Evolutionary conservation across 2,113 vertebrate genomes (phyloP), one percentile per base, ranked within the genome.

Genomic region (Marmota flaviventris): DNA sequence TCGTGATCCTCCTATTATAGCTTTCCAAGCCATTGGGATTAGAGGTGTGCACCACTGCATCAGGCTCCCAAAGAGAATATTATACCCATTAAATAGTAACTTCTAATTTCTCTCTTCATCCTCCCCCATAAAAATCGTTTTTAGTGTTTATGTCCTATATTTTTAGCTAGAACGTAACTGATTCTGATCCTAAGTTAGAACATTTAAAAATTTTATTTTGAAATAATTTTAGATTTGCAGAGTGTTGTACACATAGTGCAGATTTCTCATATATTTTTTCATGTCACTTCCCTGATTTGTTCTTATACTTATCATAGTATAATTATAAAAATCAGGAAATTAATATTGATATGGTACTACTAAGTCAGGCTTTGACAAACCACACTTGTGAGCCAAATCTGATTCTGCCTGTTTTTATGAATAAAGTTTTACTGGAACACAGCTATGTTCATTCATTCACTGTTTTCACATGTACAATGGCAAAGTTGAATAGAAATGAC

Each of bases 161-260:
- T 82, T 94, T 39, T 69, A 61, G 48, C 63, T 93, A 76, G 29
- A 93, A 25, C 3, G 82, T 48, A 86, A 18, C 14, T 56, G n/a
- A 70, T 91, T 87, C 16, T 97, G 10, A 83, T 87, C 13, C 91
- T 5, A 83, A 79, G 65, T 73, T 78, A 65, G 14, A 37, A 37
- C 51, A 72, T 73, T 10, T 63, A 58, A 69, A 24, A 6, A 53
- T 76, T 89, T 56, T 29, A 79, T 65, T 91, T 95, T 77, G 22
- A 45, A 53, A 63, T 93, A 56, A 63, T 93, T 93, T 42, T 48
- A 65, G 14, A 70, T 93, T 63, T 72, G 91, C 34, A 88, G 32
- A 91, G 56, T 61, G 29, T 70, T 82, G 6, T 11, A 70, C 13
- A 91, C 48, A 93, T 65, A 42, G 22, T 65, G 39, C 22, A 37